Conservation (phyloP, 2,797 vertebrate species). For the Atherinosoma microstoma region DNA sequence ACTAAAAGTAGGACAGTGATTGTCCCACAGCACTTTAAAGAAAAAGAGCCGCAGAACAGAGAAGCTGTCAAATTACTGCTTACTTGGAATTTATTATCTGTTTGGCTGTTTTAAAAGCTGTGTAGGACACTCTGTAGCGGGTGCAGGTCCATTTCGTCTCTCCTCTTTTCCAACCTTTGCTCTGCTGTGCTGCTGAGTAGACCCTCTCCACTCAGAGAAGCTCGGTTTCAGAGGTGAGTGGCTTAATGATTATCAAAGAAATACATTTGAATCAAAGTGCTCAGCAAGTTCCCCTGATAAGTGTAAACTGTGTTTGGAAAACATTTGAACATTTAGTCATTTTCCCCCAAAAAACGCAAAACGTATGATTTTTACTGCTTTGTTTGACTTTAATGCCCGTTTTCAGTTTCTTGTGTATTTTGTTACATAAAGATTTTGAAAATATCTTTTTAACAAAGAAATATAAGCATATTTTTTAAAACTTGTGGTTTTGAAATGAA, state of each 20-base stretch:
- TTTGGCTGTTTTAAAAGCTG: constrained; percentile 57
- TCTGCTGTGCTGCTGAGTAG: constrained; percentile 55
- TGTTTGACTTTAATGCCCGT: constrained; percentile 5
- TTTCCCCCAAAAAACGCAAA: background rate
- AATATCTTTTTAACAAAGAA: background rate
- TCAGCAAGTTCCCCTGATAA: constrained; percentile 24
- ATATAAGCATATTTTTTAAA: constrained; percentile 4
- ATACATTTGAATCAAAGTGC: constrained; percentile 49
- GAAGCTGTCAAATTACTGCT: constrained; percentile 56
- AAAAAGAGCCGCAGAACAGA: constrained; percentile 49
- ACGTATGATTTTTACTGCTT: constrained; percentile 14
- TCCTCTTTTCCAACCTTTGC: constrained; percentile 71
- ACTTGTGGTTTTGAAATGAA: background rate
- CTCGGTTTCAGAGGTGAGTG: constrained; percentile 71
- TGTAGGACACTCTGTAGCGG: constrained; percentile 44
- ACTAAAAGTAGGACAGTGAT: constrained; percentile 64
- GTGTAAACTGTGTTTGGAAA: constrained; percentile 15
- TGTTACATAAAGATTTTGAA: background rate
- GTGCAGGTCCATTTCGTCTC: constrained; percentile 46
- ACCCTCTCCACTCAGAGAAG: constrained; percentile 42
- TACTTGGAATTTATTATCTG: constrained; percentile 57
- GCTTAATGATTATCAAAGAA: constrained; percentile 73
- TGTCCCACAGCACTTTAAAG: constrained; percentile 61
- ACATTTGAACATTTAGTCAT: background rate
- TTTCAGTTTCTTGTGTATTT: constrained; percentile 1